A percentile compares a stretch with the other conserved stretches of the same genome.
phyloP scores from a whole-genome alignment of 2,888 invertebrate genomes.

The Eudasyphora cyanicolor region DNA sequence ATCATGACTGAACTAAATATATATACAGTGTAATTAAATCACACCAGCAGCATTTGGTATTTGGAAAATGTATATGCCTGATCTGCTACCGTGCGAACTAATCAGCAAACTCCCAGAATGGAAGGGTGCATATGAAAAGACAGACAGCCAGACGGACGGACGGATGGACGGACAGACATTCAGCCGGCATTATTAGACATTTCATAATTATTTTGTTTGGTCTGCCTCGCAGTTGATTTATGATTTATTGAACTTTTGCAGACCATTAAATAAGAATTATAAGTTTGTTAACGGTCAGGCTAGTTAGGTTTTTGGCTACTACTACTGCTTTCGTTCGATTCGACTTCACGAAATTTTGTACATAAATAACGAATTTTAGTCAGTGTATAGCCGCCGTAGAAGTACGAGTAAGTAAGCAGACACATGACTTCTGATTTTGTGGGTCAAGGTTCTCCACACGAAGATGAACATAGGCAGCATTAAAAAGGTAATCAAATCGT shows the following conservation, averaged over 20 bases:
- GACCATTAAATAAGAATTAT: slow-evolving; percentile 40
- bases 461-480: background rate
- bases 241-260: slow-evolving; percentile 30
- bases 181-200: background rate
- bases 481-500: background rate
- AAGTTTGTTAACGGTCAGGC: slow-evolving; percentile 33
- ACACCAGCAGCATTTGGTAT: background rate
- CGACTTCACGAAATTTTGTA: background rate
- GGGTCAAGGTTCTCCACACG: slow-evolving; percentile 37
- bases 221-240: slow-evolving; percentile 33
- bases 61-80: too few relatives aligned
- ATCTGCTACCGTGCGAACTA: background rate
- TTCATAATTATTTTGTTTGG: slow-evolving; percentile 27
- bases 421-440: slow-evolving; percentile 1
- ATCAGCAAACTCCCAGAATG: background rate
- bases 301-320: too few relatives aligned
- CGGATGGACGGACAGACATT: background rate
- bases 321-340: background rate
- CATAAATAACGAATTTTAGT: background rate
- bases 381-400: too few relatives aligned
- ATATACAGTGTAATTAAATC: background rate
- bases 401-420: background rate
- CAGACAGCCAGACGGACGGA: background rate
- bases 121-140: background rate
- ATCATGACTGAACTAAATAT: background rate